Conservation (phyloP, 2,113 vertebrate species). For the Eulacestoma nigropectus region DNA sequence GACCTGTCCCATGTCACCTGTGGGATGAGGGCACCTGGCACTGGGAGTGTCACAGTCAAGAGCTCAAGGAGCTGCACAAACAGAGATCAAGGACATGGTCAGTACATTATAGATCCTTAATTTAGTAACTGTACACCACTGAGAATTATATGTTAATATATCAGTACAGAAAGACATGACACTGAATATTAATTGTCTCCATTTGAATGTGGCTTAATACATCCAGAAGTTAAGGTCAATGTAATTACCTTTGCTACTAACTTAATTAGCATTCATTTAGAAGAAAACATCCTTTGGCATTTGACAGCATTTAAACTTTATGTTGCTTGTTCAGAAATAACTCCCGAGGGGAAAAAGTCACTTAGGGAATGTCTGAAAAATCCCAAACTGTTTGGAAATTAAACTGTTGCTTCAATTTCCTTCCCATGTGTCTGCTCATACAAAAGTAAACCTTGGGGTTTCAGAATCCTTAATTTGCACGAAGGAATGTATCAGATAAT, state of each 20-base stretch:
- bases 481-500: not conserved
- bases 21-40: not conserved
- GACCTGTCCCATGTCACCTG: fast-evolving
- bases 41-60: not conserved
- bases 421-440: not conserved
- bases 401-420: not conserved
- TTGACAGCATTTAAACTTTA: not conserved
- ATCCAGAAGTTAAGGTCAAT: not conserved
- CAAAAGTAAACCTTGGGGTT: not conserved
- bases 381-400: not conserved
- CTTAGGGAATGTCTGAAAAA: not conserved
- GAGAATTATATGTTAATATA: not conserved
- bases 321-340: not conserved
- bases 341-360: not conserved
- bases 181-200: not conserved
- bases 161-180: not conserved
- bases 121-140: not conserved
- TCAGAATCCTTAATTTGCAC: not conserved
- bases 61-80: not conserved
- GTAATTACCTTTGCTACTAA: not conserved
- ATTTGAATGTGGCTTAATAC: not conserved
- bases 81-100: not conserved
- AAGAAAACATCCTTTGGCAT: not conserved
- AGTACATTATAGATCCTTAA: fast-evolving
- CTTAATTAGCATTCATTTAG: slow-evolving; percentile 11